phyloP scores from a whole-genome alignment of 2,113 vertebrate species.

The Australoheros scitulus region DNA sequence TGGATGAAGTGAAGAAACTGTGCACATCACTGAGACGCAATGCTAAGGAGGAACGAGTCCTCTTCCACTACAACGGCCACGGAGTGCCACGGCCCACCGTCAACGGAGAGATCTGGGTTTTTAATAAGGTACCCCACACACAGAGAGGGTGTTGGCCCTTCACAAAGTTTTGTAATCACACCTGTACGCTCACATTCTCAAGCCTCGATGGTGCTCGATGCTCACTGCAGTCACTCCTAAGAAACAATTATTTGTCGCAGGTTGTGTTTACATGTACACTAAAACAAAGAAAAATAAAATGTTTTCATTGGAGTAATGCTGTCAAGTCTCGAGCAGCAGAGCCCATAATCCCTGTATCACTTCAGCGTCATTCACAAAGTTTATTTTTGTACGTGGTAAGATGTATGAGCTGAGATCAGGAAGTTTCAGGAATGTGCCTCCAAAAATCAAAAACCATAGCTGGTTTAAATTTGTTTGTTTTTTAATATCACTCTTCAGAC shows the following conservation, averaged over 20 bases:
- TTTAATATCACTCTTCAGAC: neutral
- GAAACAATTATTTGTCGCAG: neutral
- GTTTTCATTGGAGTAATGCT: neutral
- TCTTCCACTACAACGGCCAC: conserved; percentile 99
- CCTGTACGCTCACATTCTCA: neutral
- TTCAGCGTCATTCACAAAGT: neutral
- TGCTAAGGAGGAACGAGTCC: conserved; percentile 96
- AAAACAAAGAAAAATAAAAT: neutral
- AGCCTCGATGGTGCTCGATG: neutral
- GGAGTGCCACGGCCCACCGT: conserved; percentile 96
- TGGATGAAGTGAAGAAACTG: conserved; percentile 98
- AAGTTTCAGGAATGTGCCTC: neutral
- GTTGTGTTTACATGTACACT: neutral
- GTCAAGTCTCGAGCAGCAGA: neutral
- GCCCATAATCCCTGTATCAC: neutral
- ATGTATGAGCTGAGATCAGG: neutral
- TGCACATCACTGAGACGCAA: conserved; percentile 95
- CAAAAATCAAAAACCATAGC: neutral
- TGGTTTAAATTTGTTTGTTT: neutral
- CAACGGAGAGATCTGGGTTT: conserved; percentile 99
- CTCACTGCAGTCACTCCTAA: neutral
- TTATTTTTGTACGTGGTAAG: neutral
- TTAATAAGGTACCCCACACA: conserved; percentile 90
- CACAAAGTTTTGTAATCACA: neutral
- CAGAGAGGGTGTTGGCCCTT: neutral